Evolutionary conservation across 1,140 invertebrate species (phyloP).

Genomic region (Drosophila auraria): DNA sequence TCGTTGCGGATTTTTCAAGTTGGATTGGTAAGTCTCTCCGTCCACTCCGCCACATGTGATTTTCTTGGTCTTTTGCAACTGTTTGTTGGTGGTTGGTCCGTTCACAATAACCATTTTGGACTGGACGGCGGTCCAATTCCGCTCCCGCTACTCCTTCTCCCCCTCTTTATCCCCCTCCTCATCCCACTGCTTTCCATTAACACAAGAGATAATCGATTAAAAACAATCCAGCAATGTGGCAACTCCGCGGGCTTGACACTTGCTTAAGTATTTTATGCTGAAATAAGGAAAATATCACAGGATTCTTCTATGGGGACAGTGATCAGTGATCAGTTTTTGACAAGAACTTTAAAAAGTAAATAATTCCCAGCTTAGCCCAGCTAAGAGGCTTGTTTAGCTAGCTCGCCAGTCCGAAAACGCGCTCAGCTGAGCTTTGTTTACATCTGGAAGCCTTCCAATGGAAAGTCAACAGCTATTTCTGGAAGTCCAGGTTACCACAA

Average conservation of each 20-base stretch:
- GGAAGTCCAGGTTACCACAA: not conserved
- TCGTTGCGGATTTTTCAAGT: slow-evolving; percentile 46
- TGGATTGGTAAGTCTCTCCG: slow-evolving; percentile 70
- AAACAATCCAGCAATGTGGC: slow-evolving; percentile 25
- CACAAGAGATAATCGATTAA: slow-evolving; percentile 33
- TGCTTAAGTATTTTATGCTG: not conserved
- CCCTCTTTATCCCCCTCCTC: not conserved
- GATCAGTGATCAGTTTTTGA: too few relatives aligned
- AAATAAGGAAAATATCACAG: not conserved
- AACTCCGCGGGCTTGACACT: slow-evolving; percentile 24
- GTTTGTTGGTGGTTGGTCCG: slow-evolving; percentile 52
- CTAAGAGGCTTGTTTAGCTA: not conserved
- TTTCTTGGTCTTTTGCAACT: slow-evolving; percentile 69
- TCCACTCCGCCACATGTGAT: slow-evolving; percentile 60
- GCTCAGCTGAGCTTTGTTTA: slow-evolving; percentile 60
- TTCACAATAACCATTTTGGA: slow-evolving; percentile 56
- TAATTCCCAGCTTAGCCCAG: not conserved
- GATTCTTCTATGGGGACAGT: not conserved
- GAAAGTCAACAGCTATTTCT: slow-evolving; percentile 2
- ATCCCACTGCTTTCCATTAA: not conserved
- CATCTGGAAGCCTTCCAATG: slow-evolving; percentile 3
- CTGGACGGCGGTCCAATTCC: slow-evolving; percentile 31
- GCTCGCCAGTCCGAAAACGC: not conserved
- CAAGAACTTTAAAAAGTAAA: too few relatives aligned
- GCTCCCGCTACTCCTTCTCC: not conserved